Percentiles rank a stretch among this genome's conserved stretches.
These are phyloP conservation scores for Caenorhabditis japonica DNA, from an alignment of 2,888 invertebrate genomes.

Conservation along the genomic window DNA sequence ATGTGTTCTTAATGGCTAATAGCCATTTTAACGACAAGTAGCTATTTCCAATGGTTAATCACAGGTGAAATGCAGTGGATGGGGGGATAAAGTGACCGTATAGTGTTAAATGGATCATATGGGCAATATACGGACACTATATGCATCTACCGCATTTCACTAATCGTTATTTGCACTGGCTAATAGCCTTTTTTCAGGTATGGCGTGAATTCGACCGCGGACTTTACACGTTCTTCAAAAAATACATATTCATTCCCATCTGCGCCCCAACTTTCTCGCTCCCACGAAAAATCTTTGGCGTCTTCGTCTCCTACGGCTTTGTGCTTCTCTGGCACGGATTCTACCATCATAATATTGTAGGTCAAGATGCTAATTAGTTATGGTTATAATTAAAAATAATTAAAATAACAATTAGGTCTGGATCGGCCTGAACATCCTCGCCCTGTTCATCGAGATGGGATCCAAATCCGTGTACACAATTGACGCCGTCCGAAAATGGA, in stretches of 20 bases:
- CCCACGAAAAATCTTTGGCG: constrained; percentile 77
- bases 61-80: too few species aligned
- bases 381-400: neutral
- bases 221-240: constrained; percentile 79
- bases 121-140: too few species aligned
- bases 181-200: constrained; percentile 62
- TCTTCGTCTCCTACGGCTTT: constrained; percentile 78
- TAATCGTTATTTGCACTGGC: too few species aligned
- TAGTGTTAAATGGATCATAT: too few species aligned
- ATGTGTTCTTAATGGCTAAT: too few species aligned
- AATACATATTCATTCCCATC: constrained; percentile 79
- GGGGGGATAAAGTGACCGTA: too few species aligned
- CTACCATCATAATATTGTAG: constrained; percentile 77
- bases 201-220: constrained; percentile 80
- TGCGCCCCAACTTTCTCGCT: constrained; percentile 78
- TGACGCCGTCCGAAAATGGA: constrained; percentile 59
- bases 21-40: too few species aligned
- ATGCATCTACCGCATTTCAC: too few species aligned
- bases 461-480: constrained; percentile 74
- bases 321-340: constrained; percentile 79
- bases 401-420: constrained; percentile 72
- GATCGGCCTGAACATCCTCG: constrained; percentile 78
- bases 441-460: constrained; percentile 77
- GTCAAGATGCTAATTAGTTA: constrained; percentile 14
- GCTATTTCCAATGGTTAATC: too few species aligned